Conservation (phyloP, 2,797 vertebrate species). For the Uromys caudimaculatus region DNA sequence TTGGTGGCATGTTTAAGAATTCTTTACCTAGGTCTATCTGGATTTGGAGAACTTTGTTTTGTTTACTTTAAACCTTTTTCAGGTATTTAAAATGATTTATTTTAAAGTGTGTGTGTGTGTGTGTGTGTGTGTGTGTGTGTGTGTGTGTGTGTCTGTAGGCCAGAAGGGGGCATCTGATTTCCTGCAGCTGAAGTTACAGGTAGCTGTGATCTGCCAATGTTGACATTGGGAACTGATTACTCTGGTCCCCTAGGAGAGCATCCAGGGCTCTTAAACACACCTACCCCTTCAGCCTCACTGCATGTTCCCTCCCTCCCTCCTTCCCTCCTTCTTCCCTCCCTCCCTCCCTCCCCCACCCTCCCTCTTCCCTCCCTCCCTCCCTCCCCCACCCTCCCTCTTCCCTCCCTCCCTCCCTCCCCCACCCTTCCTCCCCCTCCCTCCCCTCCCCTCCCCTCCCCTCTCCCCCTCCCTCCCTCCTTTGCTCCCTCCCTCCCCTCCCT, state of each 20-base stretch:
- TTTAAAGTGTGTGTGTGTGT: not conserved
- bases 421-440: no score
- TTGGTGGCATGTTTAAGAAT: not conserved
- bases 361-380: fast-evolving
- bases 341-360: no score
- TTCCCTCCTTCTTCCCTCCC: no score
- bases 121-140: not conserved
- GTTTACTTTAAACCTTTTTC: not conserved
- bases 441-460: no score
- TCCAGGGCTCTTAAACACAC: not conserved
- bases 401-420: no score
- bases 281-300: not conserved
- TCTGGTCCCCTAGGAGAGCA: not conserved
- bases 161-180: not conserved
- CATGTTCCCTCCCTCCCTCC: no score
- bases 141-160: not conserved
- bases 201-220: not conserved
- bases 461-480: no score
- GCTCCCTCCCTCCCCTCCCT: no score
- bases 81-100: not conserved
- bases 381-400: fast-evolving
- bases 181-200: not conserved
- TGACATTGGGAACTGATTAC: not conserved
- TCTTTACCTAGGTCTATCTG: not conserved
- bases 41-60: not conserved